These are phyloP conservation scores for Noctilio leporinus DNA, from an alignment of 2,113 vertebrate species.

Conservation along the genomic window DNA sequence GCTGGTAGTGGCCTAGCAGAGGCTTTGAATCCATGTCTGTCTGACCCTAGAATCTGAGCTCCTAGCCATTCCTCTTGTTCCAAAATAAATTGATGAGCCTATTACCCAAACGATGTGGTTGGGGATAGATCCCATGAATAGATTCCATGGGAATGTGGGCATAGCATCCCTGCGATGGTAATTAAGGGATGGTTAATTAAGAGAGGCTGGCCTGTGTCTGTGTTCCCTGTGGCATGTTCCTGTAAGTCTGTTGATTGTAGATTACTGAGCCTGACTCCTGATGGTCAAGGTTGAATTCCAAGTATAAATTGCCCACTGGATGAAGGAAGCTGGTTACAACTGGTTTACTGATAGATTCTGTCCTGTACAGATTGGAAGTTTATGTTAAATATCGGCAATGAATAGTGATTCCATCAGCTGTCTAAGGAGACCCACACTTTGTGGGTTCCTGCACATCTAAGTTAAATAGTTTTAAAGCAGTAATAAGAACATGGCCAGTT, in stretches of 20 bases:
- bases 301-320: background rate
- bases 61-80: background rate
- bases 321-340: background rate
- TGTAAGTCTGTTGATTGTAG: background rate
- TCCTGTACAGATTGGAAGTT: background rate
- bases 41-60: background rate
- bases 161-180: no score
- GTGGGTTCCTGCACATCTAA: background rate
- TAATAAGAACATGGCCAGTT: background rate
- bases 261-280: background rate
- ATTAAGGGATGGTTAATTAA: background rate
- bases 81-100: background rate
- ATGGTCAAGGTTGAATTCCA: background rate
- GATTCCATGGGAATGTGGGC: background rate
- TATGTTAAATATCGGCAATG: background rate
- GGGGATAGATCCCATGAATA: background rate
- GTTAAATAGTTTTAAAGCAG: background rate
- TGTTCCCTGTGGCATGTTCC: background rate
- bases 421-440: background rate
- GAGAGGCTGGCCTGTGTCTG: background rate
- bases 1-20: background rate
- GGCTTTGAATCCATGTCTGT: background rate
- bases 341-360: background rate
- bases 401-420: background rate
- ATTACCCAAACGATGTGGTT: background rate